Evolutionary conservation across 2,113 vertebrate species (phyloP).

Genomic region (Bos taurus): DNA sequence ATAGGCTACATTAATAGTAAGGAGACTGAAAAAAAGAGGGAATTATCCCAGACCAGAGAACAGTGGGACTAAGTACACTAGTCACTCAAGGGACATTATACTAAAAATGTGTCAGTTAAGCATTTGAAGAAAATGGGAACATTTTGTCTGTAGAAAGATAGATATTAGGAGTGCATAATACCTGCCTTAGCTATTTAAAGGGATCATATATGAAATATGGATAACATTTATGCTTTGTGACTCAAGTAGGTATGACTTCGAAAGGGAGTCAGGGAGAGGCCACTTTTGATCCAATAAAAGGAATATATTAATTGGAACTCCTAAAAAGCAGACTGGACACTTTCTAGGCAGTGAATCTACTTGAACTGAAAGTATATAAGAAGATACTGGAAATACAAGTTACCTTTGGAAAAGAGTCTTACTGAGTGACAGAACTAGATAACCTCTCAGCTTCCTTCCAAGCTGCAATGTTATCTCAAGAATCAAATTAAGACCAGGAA

Average conservation of each 20-base stretch:
- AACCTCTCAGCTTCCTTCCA: neutral
- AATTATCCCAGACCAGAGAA: neutral
- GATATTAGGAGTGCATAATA: neutral
- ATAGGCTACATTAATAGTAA: neutral
- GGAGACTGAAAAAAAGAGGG: neutral
- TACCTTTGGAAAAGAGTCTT: neutral
- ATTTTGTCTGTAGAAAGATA: neutral
- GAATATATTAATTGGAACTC: neutral
- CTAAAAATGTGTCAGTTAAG: neutral
- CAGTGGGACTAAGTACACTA: neutral
- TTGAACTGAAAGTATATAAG: neutral
- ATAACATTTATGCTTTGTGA: neutral
- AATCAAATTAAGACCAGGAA: slow-evolving; percentile 1
- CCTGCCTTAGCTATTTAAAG: neutral
- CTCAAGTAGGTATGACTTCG: neutral
- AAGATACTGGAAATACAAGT: slow-evolving; percentile 26
- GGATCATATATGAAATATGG: neutral
- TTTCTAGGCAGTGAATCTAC: neutral
- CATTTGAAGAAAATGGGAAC: neutral
- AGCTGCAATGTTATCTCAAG: neutral
- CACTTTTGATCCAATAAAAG: neutral
- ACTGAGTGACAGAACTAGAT: neutral
- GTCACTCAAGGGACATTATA: neutral
- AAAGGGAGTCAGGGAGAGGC: neutral
- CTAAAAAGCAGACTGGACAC: neutral